phyloP scores from a whole-genome alignment of 2,888 invertebrate genomes.

The Agrotis clavis region DNA sequence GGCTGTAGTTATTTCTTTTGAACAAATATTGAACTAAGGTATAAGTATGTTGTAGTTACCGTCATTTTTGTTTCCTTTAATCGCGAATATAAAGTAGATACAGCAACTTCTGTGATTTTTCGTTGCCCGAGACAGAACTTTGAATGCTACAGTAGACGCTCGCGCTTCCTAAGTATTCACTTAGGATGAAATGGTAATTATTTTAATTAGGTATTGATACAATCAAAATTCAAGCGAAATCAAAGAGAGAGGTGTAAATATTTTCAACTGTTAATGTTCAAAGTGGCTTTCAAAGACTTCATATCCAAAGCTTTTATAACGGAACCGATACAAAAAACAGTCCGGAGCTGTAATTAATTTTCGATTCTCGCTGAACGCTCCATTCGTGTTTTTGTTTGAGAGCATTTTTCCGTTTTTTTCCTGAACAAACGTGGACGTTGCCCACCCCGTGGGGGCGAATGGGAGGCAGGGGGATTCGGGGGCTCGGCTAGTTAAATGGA shows the following conservation, averaged over 20 bases:
- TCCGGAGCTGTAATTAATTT: conserved; percentile 86
- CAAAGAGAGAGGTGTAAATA: conserved; percentile 22
- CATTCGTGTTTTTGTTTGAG: conserved; percentile 82
- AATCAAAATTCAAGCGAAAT: neutral
- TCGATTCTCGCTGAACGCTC: conserved; percentile 83
- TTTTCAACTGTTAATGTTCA: conserved; percentile 30
- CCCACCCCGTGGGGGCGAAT: conserved; percentile 65
- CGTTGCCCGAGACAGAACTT: neutral
- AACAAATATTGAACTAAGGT: neutral
- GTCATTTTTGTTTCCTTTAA: neutral
- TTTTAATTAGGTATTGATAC: neutral
- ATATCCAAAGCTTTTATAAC: conserved; percentile 47
- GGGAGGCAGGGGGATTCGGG: conserved; percentile 60
- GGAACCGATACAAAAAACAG: conserved; percentile 73
- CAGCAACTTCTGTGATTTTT: neutral
- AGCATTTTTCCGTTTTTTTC: conserved; percentile 79
- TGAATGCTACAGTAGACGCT: neutral
- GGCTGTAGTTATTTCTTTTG: neutral
- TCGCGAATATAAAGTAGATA: neutral
- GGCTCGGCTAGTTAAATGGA: conserved; percentile 78
- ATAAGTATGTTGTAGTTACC: too few species aligned
- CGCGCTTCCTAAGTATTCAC: neutral
- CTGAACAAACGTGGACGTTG: conserved; percentile 83
- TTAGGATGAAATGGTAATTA: neutral
- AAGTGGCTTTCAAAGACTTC: conserved; percentile 47